phyloP scores from a whole-genome alignment of 2,888 invertebrate species.

The Andrena praecox region DNA sequence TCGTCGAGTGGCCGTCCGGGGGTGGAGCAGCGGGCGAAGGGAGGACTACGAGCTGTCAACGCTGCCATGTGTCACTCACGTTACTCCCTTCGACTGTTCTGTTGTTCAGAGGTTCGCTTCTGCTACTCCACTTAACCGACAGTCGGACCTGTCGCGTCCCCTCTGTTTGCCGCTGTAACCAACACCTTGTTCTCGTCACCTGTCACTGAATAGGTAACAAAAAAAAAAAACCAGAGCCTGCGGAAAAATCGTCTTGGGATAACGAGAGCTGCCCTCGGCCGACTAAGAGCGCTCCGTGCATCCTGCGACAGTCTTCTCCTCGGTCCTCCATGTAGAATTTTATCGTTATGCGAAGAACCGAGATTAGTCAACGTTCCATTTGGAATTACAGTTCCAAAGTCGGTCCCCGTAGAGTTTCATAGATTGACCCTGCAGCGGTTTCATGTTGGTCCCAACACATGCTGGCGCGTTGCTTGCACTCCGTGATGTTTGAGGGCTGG shows the following conservation, averaged over 20 bases:
- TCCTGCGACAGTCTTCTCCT: neutral
- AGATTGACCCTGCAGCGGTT: too few species aligned
- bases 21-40: conserved; percentile 37
- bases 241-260: conserved; percentile 42
- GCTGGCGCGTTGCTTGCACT: too few species aligned
- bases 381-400: too few species aligned
- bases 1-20: conserved; percentile 27
- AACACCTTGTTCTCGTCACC: conserved; percentile 63
- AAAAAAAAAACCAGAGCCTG: conserved; percentile 64
- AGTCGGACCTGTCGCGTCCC: conserved; percentile 70
- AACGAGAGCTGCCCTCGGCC: conserved; percentile 1
- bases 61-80: conserved; percentile 73
- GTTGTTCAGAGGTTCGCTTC: conserved; percentile 67
- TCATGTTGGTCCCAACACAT: too few species aligned
- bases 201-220: conserved; percentile 17
- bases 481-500: too few species aligned
- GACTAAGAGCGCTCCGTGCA: neutral
- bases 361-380: too few species aligned
- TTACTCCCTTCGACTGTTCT: conserved; percentile 73
- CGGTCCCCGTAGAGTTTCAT: too few species aligned
- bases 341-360: neutral
- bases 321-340: neutral
- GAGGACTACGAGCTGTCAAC: conserved; percentile 75
- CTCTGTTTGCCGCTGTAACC: conserved; percentile 63
- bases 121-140: conserved; percentile 75